Percentiles rank a stretch among this genome's conserved stretches.
Evolutionary conservation across 2,888 invertebrate genomes (phyloP).

Genomic region (Salpingus planirostris): DNA sequence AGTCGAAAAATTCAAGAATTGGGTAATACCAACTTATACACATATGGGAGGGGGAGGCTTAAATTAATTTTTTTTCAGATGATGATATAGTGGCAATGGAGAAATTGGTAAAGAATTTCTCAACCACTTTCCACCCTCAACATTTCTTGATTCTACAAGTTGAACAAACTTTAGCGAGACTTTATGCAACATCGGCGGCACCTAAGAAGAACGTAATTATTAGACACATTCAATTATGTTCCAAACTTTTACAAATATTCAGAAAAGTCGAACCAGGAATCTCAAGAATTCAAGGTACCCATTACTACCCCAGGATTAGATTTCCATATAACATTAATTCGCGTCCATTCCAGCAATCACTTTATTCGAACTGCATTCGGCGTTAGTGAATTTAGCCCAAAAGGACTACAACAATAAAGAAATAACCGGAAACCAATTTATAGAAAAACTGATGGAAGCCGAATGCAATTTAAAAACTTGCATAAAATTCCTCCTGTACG

Average conservation of each 20-base stretch:
- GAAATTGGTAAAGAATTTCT: slow-evolving; percentile 42
- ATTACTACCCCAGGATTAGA: no score
- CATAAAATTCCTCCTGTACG: slow-evolving; percentile 58
- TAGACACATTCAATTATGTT: slow-evolving; percentile 58
- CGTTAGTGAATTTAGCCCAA: slow-evolving; percentile 56
- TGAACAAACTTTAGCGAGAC: slow-evolving; percentile 59
- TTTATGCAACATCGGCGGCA: no score
- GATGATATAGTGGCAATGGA: slow-evolving; percentile 31
- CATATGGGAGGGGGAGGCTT: no score
- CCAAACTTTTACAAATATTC: slow-evolving; percentile 55
- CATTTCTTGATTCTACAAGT: slow-evolving; percentile 60
- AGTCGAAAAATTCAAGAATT: slow-evolving; percentile 41
- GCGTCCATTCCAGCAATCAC: no score
- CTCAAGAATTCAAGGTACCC: slow-evolving; percentile 57
- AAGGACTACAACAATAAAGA: slow-evolving; percentile 52
- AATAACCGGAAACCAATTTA: slow-evolving; percentile 47
- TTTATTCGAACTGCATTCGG: slow-evolving; percentile 65
- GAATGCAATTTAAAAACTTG: slow-evolving; percentile 53
- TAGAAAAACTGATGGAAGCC: slow-evolving; percentile 48
- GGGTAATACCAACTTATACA: no score
- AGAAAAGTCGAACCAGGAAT: slow-evolving; percentile 63
- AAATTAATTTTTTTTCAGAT: slow-evolving; percentile 26
- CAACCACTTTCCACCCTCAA: slow-evolving; percentile 52
- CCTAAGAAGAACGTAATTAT: slow-evolving; percentile 40
- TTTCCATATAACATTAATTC: no score